Conservation (phyloP, 37 sponge, comb jelly and placozoan species). For the Eunapius fragilis region DNA sequence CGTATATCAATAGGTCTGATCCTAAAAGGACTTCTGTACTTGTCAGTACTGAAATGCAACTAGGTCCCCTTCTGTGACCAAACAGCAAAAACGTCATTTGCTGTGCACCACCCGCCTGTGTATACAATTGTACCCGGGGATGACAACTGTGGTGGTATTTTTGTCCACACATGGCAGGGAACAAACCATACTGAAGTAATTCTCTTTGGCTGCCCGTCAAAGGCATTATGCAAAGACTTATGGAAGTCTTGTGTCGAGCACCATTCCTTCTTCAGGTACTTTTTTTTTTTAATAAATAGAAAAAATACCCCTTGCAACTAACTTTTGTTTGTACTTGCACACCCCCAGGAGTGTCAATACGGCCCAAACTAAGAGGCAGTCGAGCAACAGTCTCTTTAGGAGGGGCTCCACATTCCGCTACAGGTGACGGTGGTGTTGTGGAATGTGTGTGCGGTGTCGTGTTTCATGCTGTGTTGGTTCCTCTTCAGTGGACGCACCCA, state of each 20-base stretch:
- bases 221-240: conserved; percentile 76
- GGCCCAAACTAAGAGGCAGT: conserved; percentile 17
- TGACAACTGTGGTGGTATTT: not conserved
- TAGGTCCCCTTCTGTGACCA: no score
- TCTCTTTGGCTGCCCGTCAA: conserved; percentile 57
- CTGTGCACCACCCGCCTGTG: no score
- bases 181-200: conserved; percentile 56
- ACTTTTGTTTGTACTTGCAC: not conserved
- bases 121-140: no score
- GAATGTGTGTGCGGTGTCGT: not conserved
- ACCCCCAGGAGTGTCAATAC: conserved; percentile 41
- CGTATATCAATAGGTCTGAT: no score
- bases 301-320: not conserved
- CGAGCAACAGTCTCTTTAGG: conserved; percentile 63
- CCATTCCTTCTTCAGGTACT: conserved; percentile 87
- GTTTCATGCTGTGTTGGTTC: not conserved
- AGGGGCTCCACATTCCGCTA: conserved; percentile 83
- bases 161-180: conserved; percentile 42
- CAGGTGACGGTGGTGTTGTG: conserved; percentile 32
- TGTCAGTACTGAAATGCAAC: no score
- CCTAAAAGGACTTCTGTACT: no score
- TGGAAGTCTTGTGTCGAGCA: conserved; percentile 95
- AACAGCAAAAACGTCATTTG: no score
- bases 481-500: conserved; percentile 80
- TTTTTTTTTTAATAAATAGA: not conserved